Evolutionary conservation across 2,797 vertebrate genomes (phyloP), one percentile per base, ranked within the genome.

Genomic region (Chromobotia macracanthus): DNA sequence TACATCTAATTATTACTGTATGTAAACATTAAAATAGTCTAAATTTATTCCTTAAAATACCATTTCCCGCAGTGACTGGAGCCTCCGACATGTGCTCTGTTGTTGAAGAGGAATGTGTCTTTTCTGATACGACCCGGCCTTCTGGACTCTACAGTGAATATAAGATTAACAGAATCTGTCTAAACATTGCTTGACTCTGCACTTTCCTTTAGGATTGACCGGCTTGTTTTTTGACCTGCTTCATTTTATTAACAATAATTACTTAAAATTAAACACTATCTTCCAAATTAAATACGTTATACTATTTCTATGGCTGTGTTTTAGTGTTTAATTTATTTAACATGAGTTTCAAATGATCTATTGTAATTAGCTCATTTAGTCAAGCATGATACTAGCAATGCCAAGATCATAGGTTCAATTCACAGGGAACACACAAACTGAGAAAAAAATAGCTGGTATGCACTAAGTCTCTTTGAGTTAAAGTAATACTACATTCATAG

Each of bases 101-200:
- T 21, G 19, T 23, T 35, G 46, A 51, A 50, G 10, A 51, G 21
- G 71, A 75, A 13, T 60, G n/a, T 18, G 23, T 56, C 23, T 25
- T 41, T 63, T 75, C 53, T 51, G 72, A 60, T 18, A 64, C 18
- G 38, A 0, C 9, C 1, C 28, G 48, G 53, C 56, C 44, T 41
- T 65, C 66, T 28, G 38, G 11, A 46, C 58, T 19, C 81, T 82
- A 48, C 19, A 69, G 6, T 19, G 63, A 51, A 69, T 5, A 74
- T 12, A 78, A 58, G 31, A 5, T 31, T 38, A 35, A 19, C 11
- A 68, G 64, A 70, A 44, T 66, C 10, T 69, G 55, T 67, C 16
- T 44, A 44, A 50, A 38, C 15, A 53, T 71, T 63, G n/a, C n/a
- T 48, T 35, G 44, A 53, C 41, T 44, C 41, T 73, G 41, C 19